Base-by-base conservation (phyloP, 2,888 invertebrate genomes). In the Apodemia duryi region DNA sequence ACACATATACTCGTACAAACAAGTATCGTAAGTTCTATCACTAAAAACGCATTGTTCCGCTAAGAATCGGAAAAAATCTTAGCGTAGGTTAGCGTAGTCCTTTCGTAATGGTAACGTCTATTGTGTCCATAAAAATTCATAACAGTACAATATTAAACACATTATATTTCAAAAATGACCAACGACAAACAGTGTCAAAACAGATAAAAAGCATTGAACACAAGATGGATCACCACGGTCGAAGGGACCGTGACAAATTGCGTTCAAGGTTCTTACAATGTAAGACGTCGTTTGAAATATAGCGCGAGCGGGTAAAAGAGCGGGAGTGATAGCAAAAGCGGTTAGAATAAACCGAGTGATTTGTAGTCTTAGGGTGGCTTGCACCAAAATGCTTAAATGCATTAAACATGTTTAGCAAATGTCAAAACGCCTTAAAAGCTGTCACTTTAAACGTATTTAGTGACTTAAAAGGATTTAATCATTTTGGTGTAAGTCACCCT, bases 241-340 rank as follows among this genome's bases (percentile, higher is more conserved):
- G 66, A 66, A 65, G 63, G 54, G 65, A 66, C 64, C 65, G 52
- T 70, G 70, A 70, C 68, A 70, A 70, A 71, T 71, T 71, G 66
- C 63, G 51, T 29, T 38, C 35, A 52, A 49, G 63, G 21, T 69
- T 70, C 65, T 69, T 67, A 63, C 64, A 65, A 32, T 52, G 13
- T 46, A 49, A n/a, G 43, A 41, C 13, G 64, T 21, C 35, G n/a
- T 61, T 11, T 35, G 32, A 49, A 29, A 5, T 49, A 46, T 28
- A 51, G 41, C 57, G 57, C 13, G 6, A 51, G 41, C 57, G 57
- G 32, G 6, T 6, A 13, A 32, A 32, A 11, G 3, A 10, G 54
- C 28, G 28, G 52, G 10, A 43, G 43, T 11, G 43, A 9, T 11
- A 13, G 13, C 13, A 1, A 7, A 9, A 41, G 41, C 41, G 41